Conservation (phyloP, 2,888 invertebrate species). For the Acleris cristana region DNA sequence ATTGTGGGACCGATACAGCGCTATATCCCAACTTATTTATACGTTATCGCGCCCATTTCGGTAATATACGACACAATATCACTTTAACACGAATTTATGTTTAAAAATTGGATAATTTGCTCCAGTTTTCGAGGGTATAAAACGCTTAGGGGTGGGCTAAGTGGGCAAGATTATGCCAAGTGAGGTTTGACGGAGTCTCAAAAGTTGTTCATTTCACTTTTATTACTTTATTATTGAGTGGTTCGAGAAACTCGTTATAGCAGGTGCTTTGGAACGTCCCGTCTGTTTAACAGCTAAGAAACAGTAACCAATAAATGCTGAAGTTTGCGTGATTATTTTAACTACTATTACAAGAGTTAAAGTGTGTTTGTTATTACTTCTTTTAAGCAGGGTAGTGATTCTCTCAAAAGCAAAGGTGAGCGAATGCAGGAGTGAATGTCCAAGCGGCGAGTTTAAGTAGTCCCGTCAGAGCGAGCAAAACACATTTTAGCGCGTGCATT, state of each 20-base stretch:
- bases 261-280: slow-evolving; percentile 10
- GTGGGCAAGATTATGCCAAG: slow-evolving; percentile 24
- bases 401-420: no score
- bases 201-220: slow-evolving; percentile 29
- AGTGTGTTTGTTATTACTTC: no score
- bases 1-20: slow-evolving; percentile 32
- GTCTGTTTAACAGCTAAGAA: background rate
- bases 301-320: no score
- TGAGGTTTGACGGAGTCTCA: slow-evolving; percentile 20
- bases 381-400: no score
- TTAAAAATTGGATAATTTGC: slow-evolving; percentile 23
- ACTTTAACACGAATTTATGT: slow-evolving; percentile 18
- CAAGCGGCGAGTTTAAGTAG: no score
- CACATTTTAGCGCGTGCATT: no score
- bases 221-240: slow-evolving; percentile 32
- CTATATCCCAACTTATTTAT: slow-evolving; percentile 31
- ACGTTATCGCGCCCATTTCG: slow-evolving; percentile 27
- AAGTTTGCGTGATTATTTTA: no score
- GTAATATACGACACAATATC: slow-evolving; percentile 26
- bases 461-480: no score
- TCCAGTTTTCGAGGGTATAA: slow-evolving; percentile 15
- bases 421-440: no score
- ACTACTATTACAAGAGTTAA: no score
- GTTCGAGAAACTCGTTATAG: background rate
- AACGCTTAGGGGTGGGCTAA: slow-evolving; percentile 9